Percentiles rank a stretch among this genome's conserved stretches.
Conservation (phyloP, 2,797 vertebrate genomes). For the Melanotaenia nigrans region DNA sequence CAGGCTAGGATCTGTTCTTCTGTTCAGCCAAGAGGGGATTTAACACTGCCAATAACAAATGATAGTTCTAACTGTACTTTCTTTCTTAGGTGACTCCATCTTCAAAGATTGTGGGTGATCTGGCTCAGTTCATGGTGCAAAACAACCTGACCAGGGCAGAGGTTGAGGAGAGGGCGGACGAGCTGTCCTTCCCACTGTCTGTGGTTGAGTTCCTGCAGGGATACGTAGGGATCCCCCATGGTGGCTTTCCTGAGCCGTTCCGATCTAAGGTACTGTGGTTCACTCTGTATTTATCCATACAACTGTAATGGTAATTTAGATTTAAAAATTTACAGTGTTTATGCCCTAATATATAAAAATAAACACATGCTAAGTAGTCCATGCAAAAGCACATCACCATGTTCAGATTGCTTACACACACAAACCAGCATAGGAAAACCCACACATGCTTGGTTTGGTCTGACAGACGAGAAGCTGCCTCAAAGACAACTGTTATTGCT, state of each 20-base stretch:
- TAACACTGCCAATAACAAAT: background rate
- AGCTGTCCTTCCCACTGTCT: conserved; percentile 92
- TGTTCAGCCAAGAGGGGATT: background rate
- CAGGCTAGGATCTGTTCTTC: background rate
- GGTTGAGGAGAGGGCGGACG: conserved; percentile 89
- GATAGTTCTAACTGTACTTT: conserved; percentile 2
- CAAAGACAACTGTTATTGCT: conserved; percentile 32
- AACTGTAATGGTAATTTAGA: background rate
- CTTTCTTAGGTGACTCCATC: conserved; percentile 90
- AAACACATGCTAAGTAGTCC: background rate
- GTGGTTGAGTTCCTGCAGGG: conserved; percentile 97
- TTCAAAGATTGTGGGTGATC: conserved; percentile 96
- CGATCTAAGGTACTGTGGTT: conserved; percentile 85
- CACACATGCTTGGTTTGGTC: conserved; percentile 27
- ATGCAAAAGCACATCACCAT: background rate
- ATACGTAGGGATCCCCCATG: conserved; percentile 89
- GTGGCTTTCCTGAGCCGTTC: conserved; percentile 94
- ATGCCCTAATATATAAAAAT: background rate
- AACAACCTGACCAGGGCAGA: conserved; percentile 87
- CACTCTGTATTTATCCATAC: background rate
- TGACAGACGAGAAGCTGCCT: conserved; percentile 20
- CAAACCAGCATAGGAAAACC: background rate
- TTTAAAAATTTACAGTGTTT: background rate
- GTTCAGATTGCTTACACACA: background rate
- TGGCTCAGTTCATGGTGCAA: conserved; percentile 99